These are phyloP conservation scores for Megalops atlanticus DNA, from an alignment of 2,113 vertebrate species.

Conservation along the genomic window DNA sequence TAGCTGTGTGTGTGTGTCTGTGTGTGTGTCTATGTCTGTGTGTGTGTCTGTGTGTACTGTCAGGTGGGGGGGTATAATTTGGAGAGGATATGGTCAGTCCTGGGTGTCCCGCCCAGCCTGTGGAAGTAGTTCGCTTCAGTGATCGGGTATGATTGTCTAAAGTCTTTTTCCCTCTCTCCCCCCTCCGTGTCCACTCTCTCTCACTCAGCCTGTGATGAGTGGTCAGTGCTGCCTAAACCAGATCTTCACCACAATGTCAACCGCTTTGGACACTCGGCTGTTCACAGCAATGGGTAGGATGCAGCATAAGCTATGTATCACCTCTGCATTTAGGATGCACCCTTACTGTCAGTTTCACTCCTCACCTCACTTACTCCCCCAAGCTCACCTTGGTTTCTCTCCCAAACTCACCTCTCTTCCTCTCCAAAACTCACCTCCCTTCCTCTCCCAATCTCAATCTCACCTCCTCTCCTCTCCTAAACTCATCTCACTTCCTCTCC, in stretches of 20 bases:
- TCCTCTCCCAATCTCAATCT: neutral
- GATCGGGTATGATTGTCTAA: too few species aligned
- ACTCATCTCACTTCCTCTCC: neutral
- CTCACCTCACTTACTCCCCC: too few species aligned
- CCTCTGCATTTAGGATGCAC: too few species aligned
- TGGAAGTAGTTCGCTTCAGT: too few species aligned
- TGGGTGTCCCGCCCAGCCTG: too few species aligned
- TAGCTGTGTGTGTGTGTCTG: neutral
- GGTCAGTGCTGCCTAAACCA: slow-evolving; percentile 81
- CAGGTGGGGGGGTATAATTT: slow-evolving; percentile 24
- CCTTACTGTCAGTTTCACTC: too few species aligned
- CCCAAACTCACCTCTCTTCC: neutral
- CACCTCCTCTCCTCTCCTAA: neutral
- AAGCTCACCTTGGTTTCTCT: neutral
- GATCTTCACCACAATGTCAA: slow-evolving; percentile 78
- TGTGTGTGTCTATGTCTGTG: neutral
- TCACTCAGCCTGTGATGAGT: slow-evolving; percentile 78
- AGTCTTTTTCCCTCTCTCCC: too few species aligned
- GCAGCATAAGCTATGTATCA: too few species aligned
- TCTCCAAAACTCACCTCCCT: neutral
- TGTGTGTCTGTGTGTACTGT: too few species aligned
- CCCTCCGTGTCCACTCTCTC: too few species aligned
- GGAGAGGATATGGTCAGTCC: too few species aligned
- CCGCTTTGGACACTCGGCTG: slow-evolving; percentile 85
- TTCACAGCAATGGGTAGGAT: slow-evolving; percentile 80